Conservation (phyloP, 2,888 invertebrate species). For the Dysmachus trigonus region DNA sequence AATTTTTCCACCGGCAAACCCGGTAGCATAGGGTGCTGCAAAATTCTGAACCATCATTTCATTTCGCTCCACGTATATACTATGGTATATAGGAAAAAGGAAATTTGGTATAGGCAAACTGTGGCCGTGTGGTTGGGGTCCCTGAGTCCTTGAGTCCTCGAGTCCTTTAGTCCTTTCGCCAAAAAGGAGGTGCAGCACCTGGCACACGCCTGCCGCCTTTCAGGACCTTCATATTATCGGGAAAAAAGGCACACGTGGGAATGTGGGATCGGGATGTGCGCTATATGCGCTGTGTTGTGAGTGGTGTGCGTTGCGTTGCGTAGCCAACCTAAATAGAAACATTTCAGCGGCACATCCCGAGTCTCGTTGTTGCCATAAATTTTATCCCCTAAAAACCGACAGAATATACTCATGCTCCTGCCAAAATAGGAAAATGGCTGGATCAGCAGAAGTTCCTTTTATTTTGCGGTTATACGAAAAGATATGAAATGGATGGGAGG, state of each 20-base stretch:
- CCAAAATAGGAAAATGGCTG: conserved; percentile 27
- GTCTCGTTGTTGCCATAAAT: conserved; percentile 29
- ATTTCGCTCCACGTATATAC: background rate
- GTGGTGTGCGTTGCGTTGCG: background rate
- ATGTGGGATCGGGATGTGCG: background rate
- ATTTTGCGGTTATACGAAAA: conserved; percentile 27
- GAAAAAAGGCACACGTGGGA: background rate
- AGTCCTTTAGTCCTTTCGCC: background rate
- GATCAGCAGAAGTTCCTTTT: conserved; percentile 33
- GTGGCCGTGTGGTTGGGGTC: background rate
- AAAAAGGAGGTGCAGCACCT: background rate
- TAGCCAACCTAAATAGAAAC: conserved; percentile 28
- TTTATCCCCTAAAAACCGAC: conserved; percentile 23
- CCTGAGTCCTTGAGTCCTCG: background rate
- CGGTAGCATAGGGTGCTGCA: background rate
- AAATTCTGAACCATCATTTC: background rate
- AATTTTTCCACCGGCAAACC: background rate
- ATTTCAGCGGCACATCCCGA: conserved; percentile 21
- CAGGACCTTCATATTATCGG: background rate
- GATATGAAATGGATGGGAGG: conserved; percentile 30
- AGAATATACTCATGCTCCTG: conserved; percentile 32
- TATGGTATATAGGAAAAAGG: background rate
- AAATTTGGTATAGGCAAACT: background rate
- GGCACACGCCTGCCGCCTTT: background rate
- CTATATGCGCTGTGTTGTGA: background rate